Percentiles rank a stretch among this genome's conserved stretches.
These are phyloP conservation scores for Tenthredo amoena DNA, from an alignment of 2,888 invertebrate species.

Conservation along the genomic window DNA sequence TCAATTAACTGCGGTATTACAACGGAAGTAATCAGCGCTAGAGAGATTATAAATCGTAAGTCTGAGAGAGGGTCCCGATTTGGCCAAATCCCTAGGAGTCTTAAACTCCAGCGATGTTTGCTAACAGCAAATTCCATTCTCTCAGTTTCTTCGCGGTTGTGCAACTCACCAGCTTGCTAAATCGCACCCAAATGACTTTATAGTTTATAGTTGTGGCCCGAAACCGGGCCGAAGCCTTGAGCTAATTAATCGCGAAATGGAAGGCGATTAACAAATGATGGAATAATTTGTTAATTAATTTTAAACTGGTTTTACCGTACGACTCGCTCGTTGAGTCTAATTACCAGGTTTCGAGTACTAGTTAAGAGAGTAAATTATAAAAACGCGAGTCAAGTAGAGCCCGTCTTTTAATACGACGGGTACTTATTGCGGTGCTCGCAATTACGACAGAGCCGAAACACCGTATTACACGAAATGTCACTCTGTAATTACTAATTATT, in stretches of 20 bases:
- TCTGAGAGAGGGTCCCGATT: slow-evolving; percentile 42
- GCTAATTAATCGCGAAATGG: slow-evolving; percentile 30
- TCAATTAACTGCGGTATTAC: slow-evolving; percentile 34
- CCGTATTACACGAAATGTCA: slow-evolving; percentile 31
- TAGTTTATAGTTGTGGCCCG: background rate
- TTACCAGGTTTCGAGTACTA: slow-evolving; percentile 46
- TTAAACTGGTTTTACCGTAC: slow-evolving; percentile 2
- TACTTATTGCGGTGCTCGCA: slow-evolving; percentile 30
- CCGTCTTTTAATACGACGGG: slow-evolving; percentile 35
- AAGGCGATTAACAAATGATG: slow-evolving; percentile 37
- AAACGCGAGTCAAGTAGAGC: slow-evolving; percentile 1
- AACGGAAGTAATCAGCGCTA: slow-evolving; percentile 8
- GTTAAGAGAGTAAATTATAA: slow-evolving; percentile 28
- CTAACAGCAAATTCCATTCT: slow-evolving; percentile 46
- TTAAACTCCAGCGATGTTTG: slow-evolving; percentile 44
- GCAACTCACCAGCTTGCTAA: background rate
- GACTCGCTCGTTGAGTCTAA: background rate
- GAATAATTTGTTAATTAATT: slow-evolving; percentile 47
- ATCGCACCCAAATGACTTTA: slow-evolving; percentile 6
- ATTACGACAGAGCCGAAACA: slow-evolving; percentile 17
- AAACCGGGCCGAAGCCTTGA: background rate
- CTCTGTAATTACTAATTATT: slow-evolving; percentile 47
- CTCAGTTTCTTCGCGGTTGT: background rate
- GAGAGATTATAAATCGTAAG: slow-evolving; percentile 14
- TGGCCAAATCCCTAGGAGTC: slow-evolving; percentile 54